Evolutionary conservation across 1,140 invertebrate genomes (phyloP).

Genomic region (Bombus waltoni): DNA sequence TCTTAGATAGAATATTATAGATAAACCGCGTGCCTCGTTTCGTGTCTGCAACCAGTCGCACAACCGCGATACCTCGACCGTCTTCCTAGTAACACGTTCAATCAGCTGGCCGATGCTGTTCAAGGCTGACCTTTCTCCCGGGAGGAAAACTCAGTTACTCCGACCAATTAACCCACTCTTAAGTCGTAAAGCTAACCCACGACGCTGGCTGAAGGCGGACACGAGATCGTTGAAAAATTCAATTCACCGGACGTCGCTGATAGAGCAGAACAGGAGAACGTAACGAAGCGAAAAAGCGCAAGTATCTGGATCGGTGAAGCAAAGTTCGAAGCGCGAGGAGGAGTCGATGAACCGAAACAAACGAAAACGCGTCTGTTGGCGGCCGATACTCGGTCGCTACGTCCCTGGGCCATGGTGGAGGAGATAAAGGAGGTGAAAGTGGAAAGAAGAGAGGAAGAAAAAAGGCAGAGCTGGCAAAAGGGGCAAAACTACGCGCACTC

Average conservation of each 20-base stretch:
- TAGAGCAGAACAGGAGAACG: neutral
- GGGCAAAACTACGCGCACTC: conserved; percentile 56
- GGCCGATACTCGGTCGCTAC: conserved; percentile 43
- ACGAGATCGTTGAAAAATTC: neutral
- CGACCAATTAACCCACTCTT: conserved; percentile 42
- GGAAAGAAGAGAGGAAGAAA: conserved; percentile 54
- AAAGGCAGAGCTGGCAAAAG: conserved; percentile 64
- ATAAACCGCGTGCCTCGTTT: conserved; percentile 41
- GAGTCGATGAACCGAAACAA: conserved; percentile 46
- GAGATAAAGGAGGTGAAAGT: conserved; percentile 54
- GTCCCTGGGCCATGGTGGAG: conserved; percentile 57
- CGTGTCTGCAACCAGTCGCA: conserved; percentile 21
- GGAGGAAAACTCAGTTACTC: conserved; percentile 23
- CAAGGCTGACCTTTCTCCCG: neutral
- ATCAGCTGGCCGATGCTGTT: conserved; percentile 1
- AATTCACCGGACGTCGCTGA: neutral
- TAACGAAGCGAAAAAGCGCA: neutral
- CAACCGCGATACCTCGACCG: conserved; percentile 13
- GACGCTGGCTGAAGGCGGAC: neutral
- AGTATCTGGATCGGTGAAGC: neutral
- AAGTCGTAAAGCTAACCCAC: neutral
- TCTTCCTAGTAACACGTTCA: conserved; percentile 51
- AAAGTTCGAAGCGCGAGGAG: neutral
- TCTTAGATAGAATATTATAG: neutral
- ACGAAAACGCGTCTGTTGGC: conserved; percentile 7